Evolutionary conservation across 1,140 invertebrate genomes (phyloP), one percentile per base, ranked within the genome.

Genomic region (Diorhabda sublineata): DNA sequence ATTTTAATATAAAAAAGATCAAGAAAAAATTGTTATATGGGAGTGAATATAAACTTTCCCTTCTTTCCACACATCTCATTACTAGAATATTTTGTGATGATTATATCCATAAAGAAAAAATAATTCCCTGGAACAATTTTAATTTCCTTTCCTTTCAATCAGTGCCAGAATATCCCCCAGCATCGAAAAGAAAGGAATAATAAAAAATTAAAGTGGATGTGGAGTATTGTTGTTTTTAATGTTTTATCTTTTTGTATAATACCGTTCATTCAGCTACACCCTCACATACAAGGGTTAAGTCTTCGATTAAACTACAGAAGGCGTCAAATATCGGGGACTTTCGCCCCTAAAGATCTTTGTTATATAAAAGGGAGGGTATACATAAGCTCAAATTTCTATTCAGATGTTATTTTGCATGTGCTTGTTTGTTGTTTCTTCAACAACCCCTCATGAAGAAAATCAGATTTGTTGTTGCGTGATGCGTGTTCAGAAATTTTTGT

Each of bases 281-380:
- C 66, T 67, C 66, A 67, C 66, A 60, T 60, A 67, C 66, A 67
- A 67, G 66, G 66, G 66, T 67, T 67, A 67, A 67, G 45, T 67
- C 66, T 67, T 67, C 66, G 66, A 67, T 67, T 67, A 67, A 67
- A 67, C 58, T 67, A 44, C 26, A 61, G 66, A 67, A 67, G 66
- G 66, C 66, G 66, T 67, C 66, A 67, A 67, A 67, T 67, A 67
- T 67, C 66, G 66, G 44, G 42, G 66, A 59, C 58, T 45, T 57
- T 52, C 66, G 45, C 58, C 59, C 66, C 43, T 47, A 41, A 5
- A 8, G 11, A 9, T 26, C 58, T 42, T 67, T 61, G 59, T 61
- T 61, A 56, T 60, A 8, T n/a, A 52, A n/a, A 7, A 45, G 43
- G 11, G 11, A 43, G 66, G 66, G 66, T 56, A 5, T 45, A 41